Percentiles rank a stretch among this genome's conserved stretches.
Evolutionary conservation across 2,797 vertebrate genomes (phyloP).

Genomic region (Lycodopsis pacificus): DNA sequence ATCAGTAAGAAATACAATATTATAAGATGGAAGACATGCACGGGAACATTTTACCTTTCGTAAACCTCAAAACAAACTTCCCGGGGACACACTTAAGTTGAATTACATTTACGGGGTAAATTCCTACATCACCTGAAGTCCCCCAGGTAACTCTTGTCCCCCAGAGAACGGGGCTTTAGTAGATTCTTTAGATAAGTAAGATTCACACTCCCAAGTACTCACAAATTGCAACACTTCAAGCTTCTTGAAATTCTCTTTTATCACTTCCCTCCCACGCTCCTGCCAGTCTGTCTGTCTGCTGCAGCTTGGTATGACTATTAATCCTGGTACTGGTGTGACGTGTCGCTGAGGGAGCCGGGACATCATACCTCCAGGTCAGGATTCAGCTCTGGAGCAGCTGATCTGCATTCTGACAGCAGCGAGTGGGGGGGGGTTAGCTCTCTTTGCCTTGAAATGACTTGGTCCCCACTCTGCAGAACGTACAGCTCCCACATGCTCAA

Average conservation of each 20-base stretch:
- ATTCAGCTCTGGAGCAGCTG: background rate
- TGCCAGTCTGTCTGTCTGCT: slow-evolving; percentile 6
- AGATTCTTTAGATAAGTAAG: slow-evolving; percentile 21
- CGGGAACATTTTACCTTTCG: slow-evolving; percentile 8
- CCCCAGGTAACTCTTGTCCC: background rate
- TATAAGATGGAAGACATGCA: slow-evolving; percentile 5
- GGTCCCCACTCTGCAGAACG: slow-evolving; percentile 3
- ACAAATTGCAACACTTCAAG: slow-evolving; percentile 27
- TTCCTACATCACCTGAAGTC: slow-evolving; percentile 8
- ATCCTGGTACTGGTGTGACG: slow-evolving; percentile 11
- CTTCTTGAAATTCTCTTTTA: slow-evolving; percentile 12
- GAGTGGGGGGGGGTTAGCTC: background rate
- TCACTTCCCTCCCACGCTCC: background rate
- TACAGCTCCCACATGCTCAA: background rate
- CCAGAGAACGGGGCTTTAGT: slow-evolving; percentile 10
- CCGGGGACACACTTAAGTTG: background rate
- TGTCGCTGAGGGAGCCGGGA: slow-evolving; percentile 23
- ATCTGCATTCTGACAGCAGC: slow-evolving; percentile 28
- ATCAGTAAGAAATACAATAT: background rate
- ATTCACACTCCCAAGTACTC: background rate
- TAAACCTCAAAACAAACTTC: slow-evolving; percentile 7
- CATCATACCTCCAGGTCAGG: slow-evolving; percentile 39
- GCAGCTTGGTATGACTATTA: slow-evolving; percentile 36
- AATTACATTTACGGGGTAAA: background rate
- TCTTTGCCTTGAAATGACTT: background rate